Conservation (phyloP, 2,797 vertebrate genomes). For the Melanotaenia maccullochi region DNA sequence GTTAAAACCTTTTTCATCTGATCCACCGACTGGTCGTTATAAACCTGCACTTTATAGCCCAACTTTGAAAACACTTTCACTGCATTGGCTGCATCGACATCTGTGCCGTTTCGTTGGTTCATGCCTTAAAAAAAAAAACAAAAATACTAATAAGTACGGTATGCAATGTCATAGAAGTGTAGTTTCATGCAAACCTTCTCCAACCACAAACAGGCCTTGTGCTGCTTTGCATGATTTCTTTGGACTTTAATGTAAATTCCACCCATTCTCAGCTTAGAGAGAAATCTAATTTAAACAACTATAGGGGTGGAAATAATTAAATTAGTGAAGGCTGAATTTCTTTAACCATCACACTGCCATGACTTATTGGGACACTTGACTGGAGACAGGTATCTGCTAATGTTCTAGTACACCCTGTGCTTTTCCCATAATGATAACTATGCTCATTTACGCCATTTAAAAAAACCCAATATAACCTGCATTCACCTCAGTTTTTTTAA, state of each 20-base stretch:
- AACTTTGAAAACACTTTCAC: slow-evolving; percentile 78
- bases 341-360: neutral
- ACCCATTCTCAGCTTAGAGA: neutral
- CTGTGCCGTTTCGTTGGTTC: slow-evolving; percentile 85
- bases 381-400: neutral
- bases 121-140: slow-evolving; percentile 69
- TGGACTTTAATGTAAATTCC: neutral
- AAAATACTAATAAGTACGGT: neutral
- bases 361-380: slow-evolving; percentile 2
- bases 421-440: neutral
- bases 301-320: slow-evolving; percentile 20
- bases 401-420: neutral
- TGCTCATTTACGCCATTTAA: neutral
- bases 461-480: neutral
- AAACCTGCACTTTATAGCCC: slow-evolving; percentile 81
- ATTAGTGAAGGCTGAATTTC: neutral
- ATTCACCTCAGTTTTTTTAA: neutral
- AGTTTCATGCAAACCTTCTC: neutral
- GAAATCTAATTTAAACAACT: slow-evolving; percentile 12
- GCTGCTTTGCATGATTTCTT: neutral
- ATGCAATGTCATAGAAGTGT: neutral
- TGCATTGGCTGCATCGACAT: slow-evolving; percentile 80
- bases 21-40: slow-evolving; percentile 80
- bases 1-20: slow-evolving; percentile 74
- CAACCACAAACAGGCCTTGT: neutral